Evolutionary conservation across 2,797 vertebrate genomes (phyloP).

Genomic region (Perodicticus potto): DNA sequence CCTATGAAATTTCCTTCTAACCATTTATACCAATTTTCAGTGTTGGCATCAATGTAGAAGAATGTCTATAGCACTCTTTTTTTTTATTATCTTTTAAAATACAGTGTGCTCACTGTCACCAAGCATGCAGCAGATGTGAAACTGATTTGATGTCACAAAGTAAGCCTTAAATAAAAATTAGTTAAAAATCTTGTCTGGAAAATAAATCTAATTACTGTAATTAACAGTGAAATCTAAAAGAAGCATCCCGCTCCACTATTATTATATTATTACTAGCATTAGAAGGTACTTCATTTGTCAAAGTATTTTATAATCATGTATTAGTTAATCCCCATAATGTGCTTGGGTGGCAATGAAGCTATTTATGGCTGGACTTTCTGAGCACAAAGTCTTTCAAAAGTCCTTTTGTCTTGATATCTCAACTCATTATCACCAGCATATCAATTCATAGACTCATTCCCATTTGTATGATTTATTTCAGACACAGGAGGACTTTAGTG

Average conservation of each 20-base stretch:
- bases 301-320: conserved; percentile 51
- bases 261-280: conserved; percentile 64
- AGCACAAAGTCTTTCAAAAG: conserved; percentile 46
- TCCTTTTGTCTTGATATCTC: conserved; percentile 45
- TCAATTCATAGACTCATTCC: background rate
- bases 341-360: conserved; percentile 24
- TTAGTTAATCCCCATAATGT: background rate
- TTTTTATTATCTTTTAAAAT: conserved; percentile 25
- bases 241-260: background rate
- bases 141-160: conserved; percentile 25
- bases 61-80: background rate
- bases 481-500: background rate
- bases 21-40: background rate
- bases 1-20: background rate
- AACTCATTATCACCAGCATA: background rate
- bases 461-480: background rate
- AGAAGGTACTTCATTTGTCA: conserved; percentile 59
- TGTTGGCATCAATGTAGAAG: accelerated
- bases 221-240: conserved; percentile 71
- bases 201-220: conserved; percentile 73
- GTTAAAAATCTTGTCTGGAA: conserved; percentile 59
- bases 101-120: background rate
- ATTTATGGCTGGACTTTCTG: conserved; percentile 60
- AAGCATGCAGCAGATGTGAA: conserved; percentile 6
- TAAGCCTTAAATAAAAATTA: conserved; percentile 44